A percentile compares a stretch with the other conserved stretches of the same genome.
Conservation (phyloP, 2,888 invertebrate species). For the Machimus rusticus region DNA sequence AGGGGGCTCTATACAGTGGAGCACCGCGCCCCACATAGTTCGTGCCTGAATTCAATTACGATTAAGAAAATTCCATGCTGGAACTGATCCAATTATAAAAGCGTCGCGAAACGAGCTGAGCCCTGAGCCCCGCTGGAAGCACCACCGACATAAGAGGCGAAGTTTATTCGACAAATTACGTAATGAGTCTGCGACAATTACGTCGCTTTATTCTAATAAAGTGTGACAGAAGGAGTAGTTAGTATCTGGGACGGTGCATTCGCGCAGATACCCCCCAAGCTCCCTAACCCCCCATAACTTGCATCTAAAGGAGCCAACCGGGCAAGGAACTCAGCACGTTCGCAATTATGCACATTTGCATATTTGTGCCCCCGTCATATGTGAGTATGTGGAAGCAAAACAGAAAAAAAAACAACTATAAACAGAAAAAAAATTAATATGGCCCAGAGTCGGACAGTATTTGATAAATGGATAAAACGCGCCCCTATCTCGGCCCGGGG, state of each 20-base stretch:
- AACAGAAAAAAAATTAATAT: background rate
- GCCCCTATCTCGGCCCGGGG: background rate
- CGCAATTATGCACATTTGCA: constrained; percentile 7
- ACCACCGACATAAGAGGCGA: background rate
- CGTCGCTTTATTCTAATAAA: constrained; percentile 4
- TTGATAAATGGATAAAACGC: background rate
- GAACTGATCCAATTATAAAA: background rate
- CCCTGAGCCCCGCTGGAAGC: background rate
- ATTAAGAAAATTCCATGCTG: background rate
- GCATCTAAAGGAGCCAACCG: background rate
- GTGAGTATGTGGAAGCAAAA: background rate
- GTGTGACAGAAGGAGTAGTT: constrained; percentile 4
- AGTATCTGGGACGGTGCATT: background rate
- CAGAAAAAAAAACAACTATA: background rate
- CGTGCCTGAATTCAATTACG: background rate
- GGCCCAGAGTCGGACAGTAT: background rate
- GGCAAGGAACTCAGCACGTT: background rate
- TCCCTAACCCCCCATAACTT: background rate
- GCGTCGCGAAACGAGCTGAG: background rate
- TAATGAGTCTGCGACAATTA: constrained; percentile 3
- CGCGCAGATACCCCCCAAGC: background rate
- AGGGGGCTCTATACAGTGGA: background rate
- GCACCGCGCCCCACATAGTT: background rate
- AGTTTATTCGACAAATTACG: constrained; percentile 7
- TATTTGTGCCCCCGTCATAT: background rate